Evolutionary conservation across 2,113 vertebrate species (phyloP).

Genomic region (Puffinus mauretanicus): DNA sequence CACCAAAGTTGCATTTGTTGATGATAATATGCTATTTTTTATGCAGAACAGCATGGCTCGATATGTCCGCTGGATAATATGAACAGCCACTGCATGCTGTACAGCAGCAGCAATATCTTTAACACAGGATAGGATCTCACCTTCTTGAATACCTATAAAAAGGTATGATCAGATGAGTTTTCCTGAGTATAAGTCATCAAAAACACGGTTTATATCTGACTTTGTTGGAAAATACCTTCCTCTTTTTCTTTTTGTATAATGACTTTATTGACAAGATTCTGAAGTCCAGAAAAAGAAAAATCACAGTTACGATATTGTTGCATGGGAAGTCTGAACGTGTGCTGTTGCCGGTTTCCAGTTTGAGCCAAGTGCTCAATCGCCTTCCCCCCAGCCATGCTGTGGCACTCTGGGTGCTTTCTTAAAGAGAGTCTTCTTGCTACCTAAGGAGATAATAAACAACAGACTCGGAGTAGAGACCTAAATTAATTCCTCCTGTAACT

Average conservation of each 20-base stretch:
- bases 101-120: slow-evolving; percentile 86
- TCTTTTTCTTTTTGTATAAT: slow-evolving; percentile 83
- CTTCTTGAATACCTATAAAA: slow-evolving; percentile 79
- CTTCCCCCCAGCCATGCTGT: slow-evolving; percentile 84
- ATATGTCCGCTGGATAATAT: slow-evolving; percentile 84
- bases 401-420: slow-evolving; percentile 81
- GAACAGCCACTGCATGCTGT: slow-evolving; percentile 80
- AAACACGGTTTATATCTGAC: background rate
- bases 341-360: slow-evolving; percentile 71
- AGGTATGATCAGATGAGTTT: background rate
- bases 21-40: slow-evolving; percentile 73
- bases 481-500: background rate
- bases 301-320: slow-evolving; percentile 79
- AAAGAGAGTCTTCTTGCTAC: slow-evolving; percentile 89
- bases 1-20: slow-evolving; percentile 80
- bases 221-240: slow-evolving; percentile 80
- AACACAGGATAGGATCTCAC: slow-evolving; percentile 82
- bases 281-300: slow-evolving; percentile 92
- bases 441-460: slow-evolving; percentile 63
- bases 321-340: slow-evolving; percentile 81
- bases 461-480: background rate
- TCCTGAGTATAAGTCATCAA: background rate
- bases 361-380: slow-evolving; percentile 88
- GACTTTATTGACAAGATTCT: slow-evolving; percentile 65
- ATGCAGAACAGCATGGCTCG: slow-evolving; percentile 91